Base-by-base conservation (phyloP, 2,113 vertebrate genomes). In the Entelurus aequoreus region DNA sequence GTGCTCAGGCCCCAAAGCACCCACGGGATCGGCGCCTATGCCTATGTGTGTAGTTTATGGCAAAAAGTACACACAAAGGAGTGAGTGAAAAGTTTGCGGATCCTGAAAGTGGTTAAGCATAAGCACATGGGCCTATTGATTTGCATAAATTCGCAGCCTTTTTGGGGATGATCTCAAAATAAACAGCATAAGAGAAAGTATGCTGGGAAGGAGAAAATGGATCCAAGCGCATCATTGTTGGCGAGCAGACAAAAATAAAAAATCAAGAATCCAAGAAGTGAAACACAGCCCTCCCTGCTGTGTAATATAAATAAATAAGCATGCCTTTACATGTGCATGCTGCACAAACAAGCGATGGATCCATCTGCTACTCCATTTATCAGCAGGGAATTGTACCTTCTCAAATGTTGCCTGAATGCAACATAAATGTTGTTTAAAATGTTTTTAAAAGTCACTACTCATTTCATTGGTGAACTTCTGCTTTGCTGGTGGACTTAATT, bases 251-350 rank as follows among this genome's bases (percentile, higher is more conserved):
- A 68, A 63, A 16, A 66, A 68, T 14, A 49, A 60, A 64, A 61
- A 65, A 62, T 47, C 19, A 42, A 54, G 40, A 72, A 72, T 55
- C 40, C 56, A 66, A 65, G 71, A 74, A 63, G 62, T 54, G 57
- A 60, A 65, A 62, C 35, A 21, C 60, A 63, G 69, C 65, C 48
- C 52, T 55, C 53, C 52, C 74, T 68, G 19, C 60, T 62, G 65
- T 74, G 76, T 75, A 71, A 60, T 59, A 80, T 76, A 53, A 83
- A 83, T 75, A 85, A 85, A 80, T 77, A 61, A 81, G 63, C 55
- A 72, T 58, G 71, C 51, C 57, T 74, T 72, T 75, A 69, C 74
- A 57, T 65, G 67, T 69, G 68, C 69, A 54, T 49, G 28, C 28
- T 28, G 1, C 28, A 74, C 61, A 63, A 59, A 78, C 53, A 77